Base-by-base conservation (phyloP, 2,888 invertebrate genomes). In the Andrena chrysosceles region DNA sequence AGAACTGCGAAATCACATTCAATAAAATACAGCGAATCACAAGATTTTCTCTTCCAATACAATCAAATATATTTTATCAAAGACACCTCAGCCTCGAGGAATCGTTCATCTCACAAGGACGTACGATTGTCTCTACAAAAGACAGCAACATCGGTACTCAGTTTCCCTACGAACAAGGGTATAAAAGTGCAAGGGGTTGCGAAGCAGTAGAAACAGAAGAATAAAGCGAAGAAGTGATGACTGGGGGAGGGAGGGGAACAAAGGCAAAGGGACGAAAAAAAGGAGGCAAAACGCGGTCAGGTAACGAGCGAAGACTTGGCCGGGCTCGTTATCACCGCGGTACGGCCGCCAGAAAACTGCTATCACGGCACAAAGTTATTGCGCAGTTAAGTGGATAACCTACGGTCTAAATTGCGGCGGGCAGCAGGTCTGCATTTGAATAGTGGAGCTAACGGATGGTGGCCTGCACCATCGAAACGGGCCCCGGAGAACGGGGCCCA, bases 341-440 rank as follows among this genome's bases (percentile, higher is more conserved):
- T 49, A 26, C 64, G 77, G 60, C 35, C 62, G 73, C 67, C 70
- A 83, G 73, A 83, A 83, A 84, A 77, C 54, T 83, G 77, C 60
- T 77, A 84, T 77, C 76, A n/a, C 54, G 52, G 64, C 31, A 54
- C 62, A 63, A 83, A 83, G 66, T 79, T 79, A 84, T 84, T 87
- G 89, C 88, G 85, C 88, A 85, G 85, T 85, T 83, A 87, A 87
- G 77, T 85, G 82, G 84, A 87, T 85, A 85, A 86, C 81, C 81
- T 85, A 80, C 87, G 89, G 86, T 89, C 87, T 88, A 86, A 91
- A 88, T 91, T 86, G 88, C 85, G 78, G 59, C 75, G 63, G 81
- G 77, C 71, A 74, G 63, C 69, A 66, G 67, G 70, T 59, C 63
- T 81, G 77, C 76, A 79, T 74, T 87, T 73, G 77, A 69, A 68